Conservation (phyloP, 2,797 vertebrate species). For the Betta splendens region DNA sequence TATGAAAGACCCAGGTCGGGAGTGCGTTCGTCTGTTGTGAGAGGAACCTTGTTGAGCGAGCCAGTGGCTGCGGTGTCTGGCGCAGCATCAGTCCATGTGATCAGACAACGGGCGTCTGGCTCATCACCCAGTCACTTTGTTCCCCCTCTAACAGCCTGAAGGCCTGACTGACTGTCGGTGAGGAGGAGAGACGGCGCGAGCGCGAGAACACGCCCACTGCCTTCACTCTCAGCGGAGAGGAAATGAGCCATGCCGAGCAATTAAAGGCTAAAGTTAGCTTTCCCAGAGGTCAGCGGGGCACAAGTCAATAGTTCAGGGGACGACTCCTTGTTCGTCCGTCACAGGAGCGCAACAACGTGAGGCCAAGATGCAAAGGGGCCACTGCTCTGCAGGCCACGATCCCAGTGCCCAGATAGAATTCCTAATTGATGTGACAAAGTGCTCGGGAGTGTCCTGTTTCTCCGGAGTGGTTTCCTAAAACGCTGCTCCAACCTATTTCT, state of each 20-base stretch:
- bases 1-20: slow-evolving; percentile 56
- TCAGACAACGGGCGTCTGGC: slow-evolving; percentile 73
- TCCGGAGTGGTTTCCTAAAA: slow-evolving; percentile 73
- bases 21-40: slow-evolving; percentile 64
- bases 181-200: slow-evolving; percentile 35
- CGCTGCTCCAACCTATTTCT: slow-evolving; percentile 50
- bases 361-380: slow-evolving; percentile 61
- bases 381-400: slow-evolving; percentile 63
- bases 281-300: slow-evolving; percentile 55
- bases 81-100: slow-evolving; percentile 76
- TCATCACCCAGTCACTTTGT: slow-evolving; percentile 79
- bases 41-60: slow-evolving; percentile 72
- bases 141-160: slow-evolving; percentile 76
- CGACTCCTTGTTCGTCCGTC: slow-evolving; percentile 31
- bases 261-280: slow-evolving; percentile 70
- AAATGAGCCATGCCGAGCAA: slow-evolving; percentile 68
- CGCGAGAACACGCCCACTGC: slow-evolving; percentile 39
- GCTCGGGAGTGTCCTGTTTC: slow-evolving; percentile 74
- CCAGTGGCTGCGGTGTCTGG: slow-evolving; percentile 71
- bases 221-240: slow-evolving; percentile 44
- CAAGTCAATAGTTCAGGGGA: slow-evolving; percentile 65
- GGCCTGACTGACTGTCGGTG: slow-evolving; percentile 70
- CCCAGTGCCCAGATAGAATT: slow-evolving; percentile 75
- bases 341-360: too few relatives aligned
- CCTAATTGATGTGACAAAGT: slow-evolving; percentile 81